These are phyloP conservation scores for Lepisosteus osseus DNA, from an alignment of 2,113 vertebrate species.

Conservation along the genomic window DNA sequence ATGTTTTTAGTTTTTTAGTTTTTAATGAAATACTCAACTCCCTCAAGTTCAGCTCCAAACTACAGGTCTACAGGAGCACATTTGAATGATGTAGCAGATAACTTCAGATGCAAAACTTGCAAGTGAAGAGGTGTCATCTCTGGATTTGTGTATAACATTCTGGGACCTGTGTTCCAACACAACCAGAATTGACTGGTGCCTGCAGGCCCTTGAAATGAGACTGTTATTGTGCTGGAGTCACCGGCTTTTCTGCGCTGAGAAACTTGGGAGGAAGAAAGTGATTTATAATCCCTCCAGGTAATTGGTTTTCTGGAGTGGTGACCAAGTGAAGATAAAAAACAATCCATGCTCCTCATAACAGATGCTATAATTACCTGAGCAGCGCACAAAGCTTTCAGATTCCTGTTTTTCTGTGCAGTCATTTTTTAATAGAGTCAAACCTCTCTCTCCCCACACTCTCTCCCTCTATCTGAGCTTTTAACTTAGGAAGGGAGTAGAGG, in stretches of 20 bases:
- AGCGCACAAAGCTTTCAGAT: constrained; percentile 40
- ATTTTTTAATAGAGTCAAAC: background rate
- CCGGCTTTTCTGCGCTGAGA: background rate
- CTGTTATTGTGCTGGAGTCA: background rate
- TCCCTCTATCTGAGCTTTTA: background rate
- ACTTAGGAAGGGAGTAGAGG: background rate
- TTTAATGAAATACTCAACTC: too few species aligned
- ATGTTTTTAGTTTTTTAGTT: too few species aligned
- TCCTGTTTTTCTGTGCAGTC: background rate
- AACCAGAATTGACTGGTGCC: background rate
- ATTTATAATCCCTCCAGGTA: constrained; percentile 61
- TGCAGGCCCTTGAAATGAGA: constrained; percentile 2
- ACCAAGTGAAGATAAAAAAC: constrained; percentile 77
- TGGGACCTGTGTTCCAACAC: background rate
- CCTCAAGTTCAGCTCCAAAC: too few species aligned
- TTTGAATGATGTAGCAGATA: too few species aligned
- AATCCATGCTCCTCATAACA: constrained; percentile 69
- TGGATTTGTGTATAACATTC: background rate
- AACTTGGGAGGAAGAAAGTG: constrained; percentile 44
- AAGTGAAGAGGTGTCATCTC: too few species aligned
- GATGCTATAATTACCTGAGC: constrained; percentile 74
- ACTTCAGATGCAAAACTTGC: too few species aligned
- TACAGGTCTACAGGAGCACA: too few species aligned
- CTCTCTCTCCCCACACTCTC: background rate
- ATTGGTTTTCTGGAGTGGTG: constrained; percentile 74